These are phyloP conservation scores for Parnassius orleans DNA, from an alignment of 2,888 invertebrate species.

Conservation along the genomic window DNA sequence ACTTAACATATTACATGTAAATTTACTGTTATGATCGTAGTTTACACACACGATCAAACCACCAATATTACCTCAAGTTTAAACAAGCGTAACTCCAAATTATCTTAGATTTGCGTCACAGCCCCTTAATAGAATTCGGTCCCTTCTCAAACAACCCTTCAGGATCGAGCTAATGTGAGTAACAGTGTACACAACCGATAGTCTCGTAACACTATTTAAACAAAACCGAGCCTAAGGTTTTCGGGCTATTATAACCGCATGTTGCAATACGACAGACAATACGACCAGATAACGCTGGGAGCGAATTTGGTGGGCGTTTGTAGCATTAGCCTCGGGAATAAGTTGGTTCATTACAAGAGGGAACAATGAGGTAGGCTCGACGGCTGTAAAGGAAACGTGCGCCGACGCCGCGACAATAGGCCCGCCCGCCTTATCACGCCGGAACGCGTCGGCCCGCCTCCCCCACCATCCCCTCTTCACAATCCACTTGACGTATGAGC, in stretches of 20 bases:
- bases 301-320: constrained; percentile 68
- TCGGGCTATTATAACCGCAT: constrained; percentile 52
- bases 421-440: constrained; percentile 75
- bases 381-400: constrained; percentile 78
- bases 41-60: constrained; percentile 12
- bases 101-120: constrained; percentile 34
- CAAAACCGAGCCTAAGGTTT: constrained; percentile 69
- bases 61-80: constrained; percentile 26
- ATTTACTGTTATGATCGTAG: background rate
- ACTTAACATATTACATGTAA: background rate
- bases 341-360: constrained; percentile 77
- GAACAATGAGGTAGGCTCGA: constrained; percentile 76
- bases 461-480: constrained; percentile 32
- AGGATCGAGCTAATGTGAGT: constrained; percentile 56
- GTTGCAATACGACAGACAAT: constrained; percentile 56
- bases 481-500: constrained; percentile 68
- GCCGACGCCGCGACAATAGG: constrained; percentile 77
- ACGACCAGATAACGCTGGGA: constrained; percentile 60
- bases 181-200: constrained; percentile 56
- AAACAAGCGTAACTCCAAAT: constrained; percentile 48
- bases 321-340: constrained; percentile 74
- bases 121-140: constrained; percentile 60
- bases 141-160: constrained; percentile 65
- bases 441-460: constrained; percentile 66
- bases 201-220: constrained; percentile 67